Percentiles rank a stretch among this genome's conserved stretches.
Evolutionary conservation across 2,113 vertebrate species (phyloP).

Genomic region (Psilopsiagon aurifrons): DNA sequence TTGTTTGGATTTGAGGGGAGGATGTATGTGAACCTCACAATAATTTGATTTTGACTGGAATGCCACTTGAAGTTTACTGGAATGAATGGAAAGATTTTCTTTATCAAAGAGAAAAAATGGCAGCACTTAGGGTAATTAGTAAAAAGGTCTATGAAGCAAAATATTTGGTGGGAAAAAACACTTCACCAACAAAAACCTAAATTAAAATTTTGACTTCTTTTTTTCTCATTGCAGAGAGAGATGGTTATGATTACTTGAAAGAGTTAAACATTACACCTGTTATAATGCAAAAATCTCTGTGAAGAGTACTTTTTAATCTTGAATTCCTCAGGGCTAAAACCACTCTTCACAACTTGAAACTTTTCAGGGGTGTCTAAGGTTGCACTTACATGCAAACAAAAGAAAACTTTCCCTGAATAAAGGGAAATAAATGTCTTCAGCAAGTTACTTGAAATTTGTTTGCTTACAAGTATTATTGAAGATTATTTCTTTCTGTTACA

Average conservation of each 20-base stretch:
- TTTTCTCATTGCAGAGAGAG: neutral
- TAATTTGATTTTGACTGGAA: neutral
- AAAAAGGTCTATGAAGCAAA: neutral
- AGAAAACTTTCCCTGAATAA: neutral
- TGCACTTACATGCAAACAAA: neutral
- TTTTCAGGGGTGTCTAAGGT: neutral
- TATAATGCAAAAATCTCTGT: neutral
- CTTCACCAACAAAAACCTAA: neutral
- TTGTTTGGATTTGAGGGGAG: neutral
- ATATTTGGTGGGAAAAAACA: neutral
- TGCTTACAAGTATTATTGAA: neutral
- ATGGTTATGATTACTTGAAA: neutral
- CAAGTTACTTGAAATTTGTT: neutral
- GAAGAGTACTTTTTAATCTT: neutral
- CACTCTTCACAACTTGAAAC: neutral
- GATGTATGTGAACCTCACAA: neutral
- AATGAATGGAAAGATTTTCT: neutral
- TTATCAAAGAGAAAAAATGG: neutral
- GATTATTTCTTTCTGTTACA: neutral
- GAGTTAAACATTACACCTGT: neutral
- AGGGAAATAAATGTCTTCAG: neutral
- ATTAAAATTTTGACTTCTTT: neutral
- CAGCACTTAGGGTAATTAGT: neutral
- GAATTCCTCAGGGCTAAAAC: neutral
- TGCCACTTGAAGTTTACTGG: neutral